Evolutionary conservation across 35 echinoderm and acorn worm species (phyloP).

Genomic region (Anneissia japonica): DNA sequence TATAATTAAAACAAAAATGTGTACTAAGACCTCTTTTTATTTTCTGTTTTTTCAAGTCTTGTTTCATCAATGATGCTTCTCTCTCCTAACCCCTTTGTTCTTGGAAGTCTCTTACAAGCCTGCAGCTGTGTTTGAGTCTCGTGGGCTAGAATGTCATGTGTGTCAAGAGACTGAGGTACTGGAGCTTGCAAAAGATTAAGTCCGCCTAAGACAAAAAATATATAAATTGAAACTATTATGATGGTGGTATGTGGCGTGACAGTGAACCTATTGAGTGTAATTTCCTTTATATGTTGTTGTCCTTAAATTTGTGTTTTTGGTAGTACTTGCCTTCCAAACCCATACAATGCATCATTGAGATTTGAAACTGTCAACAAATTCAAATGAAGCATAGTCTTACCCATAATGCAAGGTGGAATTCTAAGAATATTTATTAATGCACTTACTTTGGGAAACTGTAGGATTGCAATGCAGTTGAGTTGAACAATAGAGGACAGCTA

Average conservation of each 20-base stretch:
- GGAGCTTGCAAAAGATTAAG: background rate
- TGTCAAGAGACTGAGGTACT: background rate
- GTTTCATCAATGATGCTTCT: background rate
- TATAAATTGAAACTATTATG: too few species aligned
- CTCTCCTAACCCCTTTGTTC: background rate
- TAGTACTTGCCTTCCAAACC: too few species aligned
- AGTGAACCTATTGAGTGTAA: too few species aligned
- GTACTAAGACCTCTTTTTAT: background rate
- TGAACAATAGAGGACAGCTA: conserved; percentile 13
- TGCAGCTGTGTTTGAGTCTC: background rate
- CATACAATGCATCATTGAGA: too few species aligned
- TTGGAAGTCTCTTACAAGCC: background rate
- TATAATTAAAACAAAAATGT: too few species aligned
- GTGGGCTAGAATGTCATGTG: background rate
- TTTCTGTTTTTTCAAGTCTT: background rate
- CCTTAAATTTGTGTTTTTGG: too few species aligned
- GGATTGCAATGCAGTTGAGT: conserved; percentile 4
- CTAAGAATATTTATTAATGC: too few species aligned
- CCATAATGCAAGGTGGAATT: too few species aligned
- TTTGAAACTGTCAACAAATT: too few species aligned
- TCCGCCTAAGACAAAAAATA: background rate
- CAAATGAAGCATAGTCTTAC: too few species aligned
- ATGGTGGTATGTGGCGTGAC: too few species aligned
- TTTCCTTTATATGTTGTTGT: too few species aligned
- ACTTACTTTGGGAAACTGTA: background rate